phyloP scores from a whole-genome alignment of 2,888 invertebrate genomes.

The Xestoiulus laeticollis region DNA sequence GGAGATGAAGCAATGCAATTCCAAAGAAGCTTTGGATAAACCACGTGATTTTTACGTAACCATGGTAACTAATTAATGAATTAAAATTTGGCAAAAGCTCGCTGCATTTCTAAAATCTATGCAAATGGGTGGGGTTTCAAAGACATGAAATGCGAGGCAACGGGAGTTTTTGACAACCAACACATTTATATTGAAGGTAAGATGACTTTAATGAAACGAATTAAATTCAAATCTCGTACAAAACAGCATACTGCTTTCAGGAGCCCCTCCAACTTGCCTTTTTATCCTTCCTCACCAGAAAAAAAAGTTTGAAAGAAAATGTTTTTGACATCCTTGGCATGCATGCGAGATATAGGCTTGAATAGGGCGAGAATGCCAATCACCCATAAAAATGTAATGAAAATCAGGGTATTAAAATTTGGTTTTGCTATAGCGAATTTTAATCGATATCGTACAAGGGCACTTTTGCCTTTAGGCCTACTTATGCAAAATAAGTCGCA shows the following conservation, averaged over 20 bases:
- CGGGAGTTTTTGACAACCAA: slow-evolving; percentile 29
- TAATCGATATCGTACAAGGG: not conserved
- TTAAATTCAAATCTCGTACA: slow-evolving; percentile 37
- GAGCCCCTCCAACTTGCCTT: not conserved
- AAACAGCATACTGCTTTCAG: slow-evolving; percentile 23
- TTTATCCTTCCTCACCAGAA: not conserved
- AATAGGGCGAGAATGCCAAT: not conserved
- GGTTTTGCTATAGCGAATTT: not conserved
- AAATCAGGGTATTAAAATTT: not conserved
- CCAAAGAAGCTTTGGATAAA: not conserved
- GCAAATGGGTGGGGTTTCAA: slow-evolving; percentile 5
- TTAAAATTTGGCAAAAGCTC: slow-evolving; percentile 18
- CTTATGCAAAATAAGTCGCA: not conserved
- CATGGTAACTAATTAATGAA: slow-evolving; percentile 29
- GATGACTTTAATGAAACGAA: slow-evolving; percentile 37
- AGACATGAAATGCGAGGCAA: slow-evolving; percentile 29
- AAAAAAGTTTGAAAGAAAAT: slow-evolving; percentile 2
- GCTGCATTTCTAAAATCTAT: not conserved
- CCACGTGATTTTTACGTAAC: not conserved
- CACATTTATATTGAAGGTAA: slow-evolving; percentile 36
- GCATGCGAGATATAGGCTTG: not conserved
- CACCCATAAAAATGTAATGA: not conserved
- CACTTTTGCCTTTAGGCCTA: not conserved
- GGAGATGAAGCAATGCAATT: not conserved
- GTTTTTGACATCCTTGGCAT: not conserved